Evolutionary conservation across 2,113 vertebrate species (phyloP), one percentile per base, ranked within the genome.

Genomic region (Pomatostomus ruficeps): DNA sequence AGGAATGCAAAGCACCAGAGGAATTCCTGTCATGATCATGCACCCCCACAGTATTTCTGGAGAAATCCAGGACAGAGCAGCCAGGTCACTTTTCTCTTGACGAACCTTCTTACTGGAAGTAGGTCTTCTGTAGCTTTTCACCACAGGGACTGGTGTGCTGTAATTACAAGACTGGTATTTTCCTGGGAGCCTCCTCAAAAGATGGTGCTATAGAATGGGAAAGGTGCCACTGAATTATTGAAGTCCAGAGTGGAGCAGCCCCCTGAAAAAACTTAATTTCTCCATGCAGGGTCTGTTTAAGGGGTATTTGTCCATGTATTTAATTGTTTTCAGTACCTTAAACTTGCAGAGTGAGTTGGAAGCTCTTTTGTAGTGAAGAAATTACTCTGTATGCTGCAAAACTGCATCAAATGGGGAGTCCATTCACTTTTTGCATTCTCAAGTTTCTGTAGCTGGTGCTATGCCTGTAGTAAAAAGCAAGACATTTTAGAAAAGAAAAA

Each of bases 231-330:
- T 29, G 49, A 79, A 76, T 24, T 71, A 48, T 6, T 46, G 2
- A 86, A 62, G 36, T 22, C 49, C 3, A 6, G 40, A 63, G 11
- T 0, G 0, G 29, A 25, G 6, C 46, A 89, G 33, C 7, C 15
- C 14, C 25, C 11, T 4, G 1, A 11, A 35, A 70, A 70, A 55
- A 17, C 0, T 3, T 49, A 1, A 24, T 73, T 78, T 81, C 40
- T 74, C 10, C 24, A 28, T 7, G 19, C 24, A 48, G 19, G 12
- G 14, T 40, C 54, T 45, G 12, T 40, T 73, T 43, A 76, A 42
- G 31, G 21, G 14, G 22, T 43, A 36, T 54, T 4, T 91, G 25
- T 45, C 28, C 13, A 14, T 5, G 8, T 58, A 26, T 71, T 58
- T 51, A 9, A 28, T 8, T 40, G 21, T 38, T 78, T 51, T 55